A percentile compares a stretch with the other conserved stretches of the same genome.
These are phyloP conservation scores for Saguinus imperator DNA, from an alignment of 2,113 vertebrate genomes.

Conservation along the genomic window DNA sequence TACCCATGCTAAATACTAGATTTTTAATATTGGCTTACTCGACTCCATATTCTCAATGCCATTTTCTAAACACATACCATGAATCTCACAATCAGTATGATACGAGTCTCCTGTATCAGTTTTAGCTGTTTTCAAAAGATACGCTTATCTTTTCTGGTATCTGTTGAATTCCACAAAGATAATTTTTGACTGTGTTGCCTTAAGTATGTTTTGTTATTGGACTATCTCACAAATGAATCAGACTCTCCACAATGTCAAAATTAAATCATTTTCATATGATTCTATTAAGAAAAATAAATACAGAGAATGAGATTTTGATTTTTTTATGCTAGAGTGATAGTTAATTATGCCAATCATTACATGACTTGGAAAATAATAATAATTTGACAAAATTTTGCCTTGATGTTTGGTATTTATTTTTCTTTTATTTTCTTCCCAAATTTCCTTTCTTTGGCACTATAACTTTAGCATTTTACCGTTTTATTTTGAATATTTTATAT, in stretches of 20 bases:
- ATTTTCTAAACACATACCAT: background rate
- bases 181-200: background rate
- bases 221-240: background rate
- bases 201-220: background rate
- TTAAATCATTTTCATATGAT: background rate
- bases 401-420: background rate
- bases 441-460: background rate
- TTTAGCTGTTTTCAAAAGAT: background rate
- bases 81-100: background rate
- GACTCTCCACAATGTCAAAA: background rate
- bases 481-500: too few species aligned
- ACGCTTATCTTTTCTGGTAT: background rate
- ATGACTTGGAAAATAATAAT: background rate
- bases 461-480: background rate
- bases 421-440: background rate
- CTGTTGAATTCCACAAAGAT: background rate
- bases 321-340: background rate
- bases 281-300: background rate
- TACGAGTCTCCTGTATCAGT: background rate
- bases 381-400: background rate
- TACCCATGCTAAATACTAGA: background rate
- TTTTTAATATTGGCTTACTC: background rate
- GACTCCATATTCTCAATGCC: background rate
- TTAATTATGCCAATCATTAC: background rate
- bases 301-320: background rate